These are phyloP conservation scores for Aplysina aerophoba DNA, from an alignment of 37 sponge, comb jelly and placozoan species.

Conservation along the genomic window DNA sequence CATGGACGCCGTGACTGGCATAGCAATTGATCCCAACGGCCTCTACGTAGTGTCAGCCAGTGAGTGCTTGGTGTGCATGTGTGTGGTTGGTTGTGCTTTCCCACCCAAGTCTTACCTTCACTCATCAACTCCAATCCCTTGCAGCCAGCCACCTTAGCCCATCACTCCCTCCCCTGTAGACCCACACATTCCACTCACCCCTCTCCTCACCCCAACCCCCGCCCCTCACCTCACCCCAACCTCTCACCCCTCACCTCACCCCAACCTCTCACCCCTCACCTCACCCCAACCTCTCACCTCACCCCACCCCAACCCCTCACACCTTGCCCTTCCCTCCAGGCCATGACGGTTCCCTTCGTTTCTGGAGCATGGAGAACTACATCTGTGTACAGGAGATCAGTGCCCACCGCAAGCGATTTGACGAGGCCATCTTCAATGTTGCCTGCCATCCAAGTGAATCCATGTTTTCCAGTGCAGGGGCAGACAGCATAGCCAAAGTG, in stretches of 20 bases:
- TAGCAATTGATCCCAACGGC: slow-evolving; percentile 94
- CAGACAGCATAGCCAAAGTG: slow-evolving; percentile 92
- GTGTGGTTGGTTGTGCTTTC: background rate
- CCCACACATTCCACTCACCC: too few relatives aligned
- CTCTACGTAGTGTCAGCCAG: slow-evolving; percentile 92
- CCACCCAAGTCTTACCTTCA: background rate
- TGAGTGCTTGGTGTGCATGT: slow-evolving; percentile 37
- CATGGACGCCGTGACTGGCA: slow-evolving; percentile 87
- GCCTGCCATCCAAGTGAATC: slow-evolving; percentile 84
- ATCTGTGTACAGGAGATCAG: slow-evolving; percentile 92
- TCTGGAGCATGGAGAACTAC: slow-evolving; percentile 93
- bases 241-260: too few relatives aligned
- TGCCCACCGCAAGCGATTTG: slow-evolving; percentile 88
- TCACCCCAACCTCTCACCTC: background rate
- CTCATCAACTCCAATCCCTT: background rate
- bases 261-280: background rate
- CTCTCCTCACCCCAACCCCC: too few relatives aligned
- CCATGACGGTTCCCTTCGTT: slow-evolving; percentile 93
- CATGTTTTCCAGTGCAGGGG: slow-evolving; percentile 91
- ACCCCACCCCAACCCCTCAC: background rate
- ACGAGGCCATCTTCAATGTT: slow-evolving; percentile 85
- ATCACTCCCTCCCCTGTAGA: too few relatives aligned
- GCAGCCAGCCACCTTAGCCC: too few relatives aligned
- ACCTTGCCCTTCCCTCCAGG: slow-evolving; percentile 46
- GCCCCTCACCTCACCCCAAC: too few relatives aligned